Conservation (phyloP, 2,888 invertebrate species). For the Lasioglossum villosulum region DNA sequence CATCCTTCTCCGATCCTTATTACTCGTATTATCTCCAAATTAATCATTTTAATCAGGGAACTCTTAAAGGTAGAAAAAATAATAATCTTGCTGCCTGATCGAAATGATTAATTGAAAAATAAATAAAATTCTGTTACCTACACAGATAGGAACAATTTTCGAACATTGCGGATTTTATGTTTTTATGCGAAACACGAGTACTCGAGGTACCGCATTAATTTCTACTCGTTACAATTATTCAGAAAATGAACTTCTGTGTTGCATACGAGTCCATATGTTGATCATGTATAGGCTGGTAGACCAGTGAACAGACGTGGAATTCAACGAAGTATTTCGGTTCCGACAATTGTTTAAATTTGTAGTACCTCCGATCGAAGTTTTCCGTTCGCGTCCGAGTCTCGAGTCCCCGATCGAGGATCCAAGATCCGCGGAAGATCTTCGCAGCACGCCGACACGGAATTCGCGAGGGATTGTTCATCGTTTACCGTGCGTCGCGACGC, state of each 20-base stretch:
- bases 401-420: conserved; percentile 16
- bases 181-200: background rate
- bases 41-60: too few species aligned
- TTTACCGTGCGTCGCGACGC: background rate
- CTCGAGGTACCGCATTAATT: too few species aligned
- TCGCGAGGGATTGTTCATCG: conserved; percentile 3
- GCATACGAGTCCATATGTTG: background rate
- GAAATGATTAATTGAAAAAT: background rate
- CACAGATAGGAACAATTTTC: background rate
- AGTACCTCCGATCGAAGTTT: background rate
- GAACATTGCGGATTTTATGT: background rate
- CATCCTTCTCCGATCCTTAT: background rate
- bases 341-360: background rate
- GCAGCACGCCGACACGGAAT: conserved; percentile 23
- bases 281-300: background rate
- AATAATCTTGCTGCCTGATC: background rate
- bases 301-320: background rate
- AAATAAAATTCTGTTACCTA: too few species aligned
- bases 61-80: background rate
- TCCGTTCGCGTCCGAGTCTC: background rate
- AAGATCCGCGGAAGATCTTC: conserved; percentile 26
- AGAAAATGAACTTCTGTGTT: background rate
- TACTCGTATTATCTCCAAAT: too few species aligned
- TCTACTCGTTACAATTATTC: too few species aligned
- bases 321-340: background rate